Percentiles rank a stretch among this genome's conserved stretches.
These are phyloP conservation scores for Centropus unirufus DNA, from an alignment of 2,113 vertebrate species.

Conservation along the genomic window DNA sequence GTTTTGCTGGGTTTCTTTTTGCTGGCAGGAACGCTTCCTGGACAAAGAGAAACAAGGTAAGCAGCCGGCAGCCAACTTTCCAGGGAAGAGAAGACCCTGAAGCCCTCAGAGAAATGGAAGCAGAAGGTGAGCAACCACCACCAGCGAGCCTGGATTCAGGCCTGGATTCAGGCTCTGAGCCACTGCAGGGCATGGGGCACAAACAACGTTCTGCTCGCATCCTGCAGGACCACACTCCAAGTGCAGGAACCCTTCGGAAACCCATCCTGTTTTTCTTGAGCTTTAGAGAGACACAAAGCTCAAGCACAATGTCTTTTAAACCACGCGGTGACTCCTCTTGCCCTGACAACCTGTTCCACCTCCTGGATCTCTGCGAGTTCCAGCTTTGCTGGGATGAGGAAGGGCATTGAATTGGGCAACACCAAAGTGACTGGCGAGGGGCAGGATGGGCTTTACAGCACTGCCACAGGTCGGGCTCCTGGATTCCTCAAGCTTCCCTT, in stretches of 20 bases:
- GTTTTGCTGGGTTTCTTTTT: constrained; percentile 65
- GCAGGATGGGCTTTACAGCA: not conserved
- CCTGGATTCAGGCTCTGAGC: not conserved
- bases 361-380: not conserved
- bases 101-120: not conserved
- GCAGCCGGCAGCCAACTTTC: accelerated
- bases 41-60: not conserved
- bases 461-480: not conserved
- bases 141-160: not conserved
- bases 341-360: not conserved
- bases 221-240: not conserved
- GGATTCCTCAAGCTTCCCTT: not conserved
- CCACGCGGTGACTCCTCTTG: not conserved
- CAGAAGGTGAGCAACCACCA: not conserved
- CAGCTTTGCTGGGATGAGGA: not conserved
- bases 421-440: not conserved
- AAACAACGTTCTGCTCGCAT: not conserved
- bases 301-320: too few species aligned
- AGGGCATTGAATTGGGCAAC: accelerated
- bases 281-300: not conserved
- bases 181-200: not conserved
- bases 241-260: not conserved
- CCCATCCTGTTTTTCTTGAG: not conserved
- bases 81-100: not conserved
- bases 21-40: constrained; percentile 19